These are phyloP conservation scores for Patella depressa DNA, from an alignment of 2,888 invertebrate genomes.

Conservation along the genomic window DNA sequence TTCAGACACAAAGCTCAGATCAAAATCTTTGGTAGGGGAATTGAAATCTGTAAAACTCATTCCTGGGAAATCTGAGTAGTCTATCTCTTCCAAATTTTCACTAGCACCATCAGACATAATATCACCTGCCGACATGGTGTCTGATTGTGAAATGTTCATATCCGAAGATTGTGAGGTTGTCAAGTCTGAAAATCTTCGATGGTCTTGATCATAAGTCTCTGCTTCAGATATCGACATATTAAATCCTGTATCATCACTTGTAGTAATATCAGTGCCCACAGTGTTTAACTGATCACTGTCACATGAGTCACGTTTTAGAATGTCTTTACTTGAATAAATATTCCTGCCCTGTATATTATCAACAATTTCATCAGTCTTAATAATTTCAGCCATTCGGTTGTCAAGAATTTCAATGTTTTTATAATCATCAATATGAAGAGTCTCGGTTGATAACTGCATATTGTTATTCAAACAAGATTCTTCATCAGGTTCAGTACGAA, in stretches of 20 bases:
- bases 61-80: constrained; percentile 5
- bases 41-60: constrained; percentile 2
- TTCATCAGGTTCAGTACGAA: background rate
- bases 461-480: background rate
- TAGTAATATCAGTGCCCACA: constrained; percentile 14
- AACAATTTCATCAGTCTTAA: constrained; percentile 21
- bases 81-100: constrained; percentile 22
- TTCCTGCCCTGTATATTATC: constrained; percentile 16
- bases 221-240: constrained; percentile 30
- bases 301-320: constrained; percentile 7
- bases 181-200: constrained; percentile 33
- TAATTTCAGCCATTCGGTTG: constrained; percentile 8
- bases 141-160: constrained; percentile 22
- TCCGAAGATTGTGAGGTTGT: constrained; percentile 30
- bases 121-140: constrained; percentile 25
- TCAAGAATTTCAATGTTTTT: constrained; percentile 23
- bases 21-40: constrained; percentile 3
- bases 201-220: constrained; percentile 31
- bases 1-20: constrained; percentile 16
- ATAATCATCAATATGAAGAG: constrained; percentile 2
- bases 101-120: constrained; percentile 25
- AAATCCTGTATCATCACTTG: constrained; percentile 27
- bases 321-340: background rate
- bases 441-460: background rate
- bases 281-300: constrained; percentile 16